These are phyloP conservation scores for Pseudomugil gertrudae DNA, from an alignment of 2,797 vertebrate species.

Conservation along the genomic window DNA sequence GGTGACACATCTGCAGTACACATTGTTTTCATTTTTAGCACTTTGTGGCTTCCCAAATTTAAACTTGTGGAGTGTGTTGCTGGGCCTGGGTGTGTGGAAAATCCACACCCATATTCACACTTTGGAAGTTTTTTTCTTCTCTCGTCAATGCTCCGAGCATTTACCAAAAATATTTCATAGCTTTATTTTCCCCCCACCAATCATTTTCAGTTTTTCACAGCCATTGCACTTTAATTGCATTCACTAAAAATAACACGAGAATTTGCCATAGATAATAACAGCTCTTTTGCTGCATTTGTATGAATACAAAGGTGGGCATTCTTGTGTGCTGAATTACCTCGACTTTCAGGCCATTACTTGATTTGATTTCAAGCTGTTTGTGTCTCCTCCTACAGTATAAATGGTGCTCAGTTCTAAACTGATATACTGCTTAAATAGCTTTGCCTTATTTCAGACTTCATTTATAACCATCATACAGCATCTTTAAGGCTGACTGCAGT, in stretches of 20 bases:
- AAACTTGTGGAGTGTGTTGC: constrained; percentile 51
- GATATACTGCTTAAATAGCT: constrained; percentile 45
- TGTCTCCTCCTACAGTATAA: constrained; percentile 53
- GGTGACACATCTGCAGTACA: constrained; percentile 60
- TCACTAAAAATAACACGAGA: constrained; percentile 67
- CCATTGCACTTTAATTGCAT: constrained; percentile 61
- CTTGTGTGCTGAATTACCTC: constrained; percentile 59
- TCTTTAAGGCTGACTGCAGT: constrained; percentile 37
- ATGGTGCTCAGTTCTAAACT: constrained; percentile 56
- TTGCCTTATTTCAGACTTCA: constrained; percentile 64
- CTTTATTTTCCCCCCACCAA: constrained; percentile 47
- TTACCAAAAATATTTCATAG: constrained; percentile 51
- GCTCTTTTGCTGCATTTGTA: constrained; percentile 52
- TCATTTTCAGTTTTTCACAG: constrained; percentile 68
- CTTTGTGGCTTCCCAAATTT: constrained; percentile 73
- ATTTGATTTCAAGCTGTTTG: constrained; percentile 70
- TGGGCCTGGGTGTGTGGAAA: constrained; percentile 53
- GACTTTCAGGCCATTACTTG: constrained; percentile 69
- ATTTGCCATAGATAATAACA: constrained; percentile 77
- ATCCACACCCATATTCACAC: constrained; percentile 49
- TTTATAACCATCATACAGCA: constrained; percentile 52
- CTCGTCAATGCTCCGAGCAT: constrained; percentile 16
- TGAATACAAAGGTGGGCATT: constrained; percentile 71
- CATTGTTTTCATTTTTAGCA: constrained; percentile 70
- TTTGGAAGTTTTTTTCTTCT: constrained; percentile 3